phyloP scores from a whole-genome alignment of 1,140 invertebrate species.

The Subanguina moxae region DNA sequence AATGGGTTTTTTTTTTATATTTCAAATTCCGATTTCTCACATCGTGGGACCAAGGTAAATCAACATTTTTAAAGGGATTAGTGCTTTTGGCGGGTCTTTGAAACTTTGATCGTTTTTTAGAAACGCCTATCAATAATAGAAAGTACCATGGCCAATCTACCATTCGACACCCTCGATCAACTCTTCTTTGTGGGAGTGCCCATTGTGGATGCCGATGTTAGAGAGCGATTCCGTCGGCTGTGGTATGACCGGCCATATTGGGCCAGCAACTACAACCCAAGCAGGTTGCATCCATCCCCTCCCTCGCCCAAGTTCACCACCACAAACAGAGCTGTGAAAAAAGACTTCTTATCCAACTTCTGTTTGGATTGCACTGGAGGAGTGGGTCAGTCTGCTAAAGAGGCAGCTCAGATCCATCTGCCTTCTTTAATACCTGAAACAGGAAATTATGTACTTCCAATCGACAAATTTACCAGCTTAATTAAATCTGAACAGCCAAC shows the following conservation, averaged over 20 bases:
- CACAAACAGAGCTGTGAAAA: not conserved
- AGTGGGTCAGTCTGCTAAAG: not conserved
- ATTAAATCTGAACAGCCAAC: not conserved
- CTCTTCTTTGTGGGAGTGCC: slow-evolving; percentile 36
- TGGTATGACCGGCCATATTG: slow-evolving; percentile 14
- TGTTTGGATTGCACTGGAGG: slow-evolving; percentile 2
- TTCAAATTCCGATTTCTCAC: too few species aligned
- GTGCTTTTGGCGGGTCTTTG: too few species aligned
- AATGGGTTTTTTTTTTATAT: too few species aligned
- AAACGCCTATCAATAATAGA: slow-evolving; percentile 29
- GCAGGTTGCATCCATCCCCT: not conserved
- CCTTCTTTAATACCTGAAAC: not conserved
- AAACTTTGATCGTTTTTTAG: slow-evolving; percentile 29
- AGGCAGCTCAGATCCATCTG: slow-evolving; percentile 1
- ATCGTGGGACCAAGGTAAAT: too few species aligned
- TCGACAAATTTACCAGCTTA: not conserved
- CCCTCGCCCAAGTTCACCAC: not conserved
- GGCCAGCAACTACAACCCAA: not conserved
- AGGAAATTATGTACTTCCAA: not conserved
- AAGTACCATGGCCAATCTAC: slow-evolving; percentile 21
- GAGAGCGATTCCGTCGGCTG: slow-evolving; percentile 35
- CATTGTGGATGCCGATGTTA: slow-evolving; percentile 37
- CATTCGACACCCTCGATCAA: slow-evolving; percentile 33
- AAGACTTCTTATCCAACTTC: not conserved
- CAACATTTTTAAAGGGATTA: too few species aligned